These are phyloP conservation scores for Trinorchestia longiramus DNA, from an alignment of 1,140 invertebrate genomes.

Conservation along the genomic window DNA sequence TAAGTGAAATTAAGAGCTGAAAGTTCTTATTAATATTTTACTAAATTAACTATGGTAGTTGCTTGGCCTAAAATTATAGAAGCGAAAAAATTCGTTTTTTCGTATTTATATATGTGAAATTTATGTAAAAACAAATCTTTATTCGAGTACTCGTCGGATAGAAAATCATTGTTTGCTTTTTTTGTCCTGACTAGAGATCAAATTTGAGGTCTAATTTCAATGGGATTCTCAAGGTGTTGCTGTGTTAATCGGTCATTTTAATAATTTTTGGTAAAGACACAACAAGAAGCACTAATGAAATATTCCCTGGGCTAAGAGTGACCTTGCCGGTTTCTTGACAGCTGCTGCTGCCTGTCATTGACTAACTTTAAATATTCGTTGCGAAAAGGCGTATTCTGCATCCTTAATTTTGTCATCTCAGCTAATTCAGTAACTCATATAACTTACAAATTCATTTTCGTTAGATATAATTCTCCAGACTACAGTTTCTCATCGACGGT, in stretches of 20 bases:
- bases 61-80: too few species aligned
- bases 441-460: neutral
- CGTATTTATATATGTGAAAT: too few species aligned
- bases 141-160: too few species aligned
- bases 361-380: neutral
- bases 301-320: neutral
- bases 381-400: neutral
- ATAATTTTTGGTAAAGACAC: neutral
- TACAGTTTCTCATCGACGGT: neutral
- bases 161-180: too few species aligned
- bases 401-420: neutral
- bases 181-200: too few species aligned
- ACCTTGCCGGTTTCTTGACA: constrained; percentile 8
- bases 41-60: too few species aligned
- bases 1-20: too few species aligned
- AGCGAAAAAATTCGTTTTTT: too few species aligned
- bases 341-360: constrained; percentile 15
- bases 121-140: too few species aligned
- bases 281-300: neutral
- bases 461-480: neutral
- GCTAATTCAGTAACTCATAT: neutral
- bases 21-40: too few species aligned
- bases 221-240: too few species aligned
- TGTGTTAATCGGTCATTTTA: neutral
- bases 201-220: too few species aligned